phyloP scores from a whole-genome alignment of 1,140 invertebrate species.

The Cephus cinctus region DNA sequence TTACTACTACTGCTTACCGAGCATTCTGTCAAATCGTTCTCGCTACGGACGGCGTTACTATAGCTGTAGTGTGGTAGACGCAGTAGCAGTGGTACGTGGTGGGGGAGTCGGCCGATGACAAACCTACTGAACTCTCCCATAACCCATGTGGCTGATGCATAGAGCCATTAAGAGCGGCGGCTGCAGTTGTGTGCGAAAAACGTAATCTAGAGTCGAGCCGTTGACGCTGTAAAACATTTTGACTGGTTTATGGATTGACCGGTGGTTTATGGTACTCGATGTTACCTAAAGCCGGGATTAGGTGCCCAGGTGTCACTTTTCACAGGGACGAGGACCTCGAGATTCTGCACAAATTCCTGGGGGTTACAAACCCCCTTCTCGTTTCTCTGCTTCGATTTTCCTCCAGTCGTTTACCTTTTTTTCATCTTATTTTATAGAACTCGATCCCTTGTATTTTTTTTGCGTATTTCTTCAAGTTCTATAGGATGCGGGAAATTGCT shows the following conservation, averaged over 20 bases:
- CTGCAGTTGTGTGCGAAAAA: neutral
- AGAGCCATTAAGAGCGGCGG: neutral
- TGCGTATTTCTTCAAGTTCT: too few species aligned
- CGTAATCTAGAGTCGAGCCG: constrained; percentile 7
- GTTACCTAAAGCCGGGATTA: constrained; percentile 7
- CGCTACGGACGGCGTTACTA: neutral
- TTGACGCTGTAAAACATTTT: neutral
- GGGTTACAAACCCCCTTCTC: too few species aligned
- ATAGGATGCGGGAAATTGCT: too few species aligned
- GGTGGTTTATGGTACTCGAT: too few species aligned
- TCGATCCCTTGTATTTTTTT: too few species aligned
- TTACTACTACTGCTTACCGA: constrained; percentile 30
- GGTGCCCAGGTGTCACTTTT: constrained; percentile 10
- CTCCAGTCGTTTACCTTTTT: too few species aligned
- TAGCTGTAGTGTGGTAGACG: too few species aligned
- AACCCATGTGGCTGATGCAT: neutral
- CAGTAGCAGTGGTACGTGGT: too few species aligned
- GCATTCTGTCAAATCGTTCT: constrained; percentile 29
- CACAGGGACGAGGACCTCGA: too few species aligned
- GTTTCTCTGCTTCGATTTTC: too few species aligned
- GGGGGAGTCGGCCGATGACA: constrained; percentile 3
- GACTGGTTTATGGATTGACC: constrained; percentile 10
- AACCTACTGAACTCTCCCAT: neutral
- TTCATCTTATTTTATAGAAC: too few species aligned
- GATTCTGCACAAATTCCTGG: too few species aligned